Conservation (phyloP, 2,888 invertebrate genomes). For the Eledone cirrhosa region DNA sequence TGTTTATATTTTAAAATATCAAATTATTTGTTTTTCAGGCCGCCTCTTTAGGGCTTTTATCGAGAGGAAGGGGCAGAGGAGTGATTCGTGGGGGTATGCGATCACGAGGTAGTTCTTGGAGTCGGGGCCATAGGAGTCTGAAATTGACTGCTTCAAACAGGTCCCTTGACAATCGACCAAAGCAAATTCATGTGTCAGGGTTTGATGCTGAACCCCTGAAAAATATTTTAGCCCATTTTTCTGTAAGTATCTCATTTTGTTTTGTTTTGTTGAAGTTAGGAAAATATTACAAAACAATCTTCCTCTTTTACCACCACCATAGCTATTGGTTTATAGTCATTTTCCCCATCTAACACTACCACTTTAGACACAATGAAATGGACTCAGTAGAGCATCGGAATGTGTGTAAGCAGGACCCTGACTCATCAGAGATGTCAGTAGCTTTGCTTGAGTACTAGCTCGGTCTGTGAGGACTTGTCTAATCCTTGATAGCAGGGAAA, state of each 20-base stretch:
- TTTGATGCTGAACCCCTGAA: slow-evolving; percentile 86
- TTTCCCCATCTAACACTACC: too few relatives aligned
- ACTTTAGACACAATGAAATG: too few relatives aligned
- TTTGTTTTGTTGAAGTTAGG: too few relatives aligned
- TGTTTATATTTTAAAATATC: background rate
- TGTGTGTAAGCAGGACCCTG: too few relatives aligned
- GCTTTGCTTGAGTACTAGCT: too few relatives aligned
- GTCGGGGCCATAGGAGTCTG: slow-evolving; percentile 48
- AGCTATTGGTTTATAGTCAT: too few relatives aligned
- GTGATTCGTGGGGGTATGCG: slow-evolving; percentile 32
- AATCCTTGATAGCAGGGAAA: too few relatives aligned
- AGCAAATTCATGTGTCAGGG: slow-evolving; percentile 85
- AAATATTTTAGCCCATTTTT: slow-evolving; percentile 82
- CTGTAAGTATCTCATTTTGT: slow-evolving; percentile 72
- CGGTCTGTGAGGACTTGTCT: too few relatives aligned
- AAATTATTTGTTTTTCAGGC: slow-evolving; percentile 55
- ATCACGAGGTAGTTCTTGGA: slow-evolving; percentile 38
- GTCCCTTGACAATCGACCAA: slow-evolving; percentile 83
- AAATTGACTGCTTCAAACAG: slow-evolving; percentile 41
- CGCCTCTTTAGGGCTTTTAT: slow-evolving; percentile 60
- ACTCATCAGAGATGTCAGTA: too few relatives aligned
- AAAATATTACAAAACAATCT: too few relatives aligned
- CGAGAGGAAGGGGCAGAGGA: slow-evolving; percentile 53
- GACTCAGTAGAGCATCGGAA: too few relatives aligned
- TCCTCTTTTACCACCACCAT: too few relatives aligned